Base-by-base conservation (phyloP, 30 jellyfish, hydroid and myxozoan genomes). In the Cassiopea xamachana region DNA sequence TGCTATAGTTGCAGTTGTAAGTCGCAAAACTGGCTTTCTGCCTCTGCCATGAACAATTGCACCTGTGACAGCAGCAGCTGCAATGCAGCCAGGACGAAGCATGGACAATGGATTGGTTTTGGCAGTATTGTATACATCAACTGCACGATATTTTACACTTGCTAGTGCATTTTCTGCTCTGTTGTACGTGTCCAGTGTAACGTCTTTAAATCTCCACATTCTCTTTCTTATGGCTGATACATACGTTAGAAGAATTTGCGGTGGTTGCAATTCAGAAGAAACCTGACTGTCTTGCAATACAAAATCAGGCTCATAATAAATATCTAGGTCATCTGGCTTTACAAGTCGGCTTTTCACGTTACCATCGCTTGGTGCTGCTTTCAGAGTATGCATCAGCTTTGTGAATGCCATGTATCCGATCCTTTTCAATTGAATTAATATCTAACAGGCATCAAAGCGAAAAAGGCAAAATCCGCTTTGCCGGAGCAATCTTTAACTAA, bases 31-130 rank as follows among this genome's bases (percentile, higher is more conserved):
- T 50, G 78, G 83, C 72, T 88, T 87, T 46, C 80, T 88, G 4
- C 95, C 95, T 48, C 91, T 88, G 14, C 95, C 95, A 51, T 85
- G 95, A 16, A 88, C 80, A 45, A 79, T 45, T 19, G 91, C 61
- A 2, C 95, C 95, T 50, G 77, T 91, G 3, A 80, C 16, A 9
- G 71, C 73, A 3, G 91, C 95, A 12, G 87, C 87, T 7, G 87
- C 50, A 15, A 88, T 81, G 77, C 90, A 70, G 7, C 91, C 86
- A 1, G 95, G 95, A 45, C 91, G 61, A 0, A 88, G 67, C 81
- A 80, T 14, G 9, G 87, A 69, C 14, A 88, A 7, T 2, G 95
- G 95, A 75, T 88, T 87, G 15, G 77, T 88, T 47, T 16, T 48
- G 7, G 95, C 91, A 10, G n/a, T 61, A 17, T 80, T 87, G 44